Conservation (phyloP, 2,888 invertebrate genomes). For the Cheilosia soror region DNA sequence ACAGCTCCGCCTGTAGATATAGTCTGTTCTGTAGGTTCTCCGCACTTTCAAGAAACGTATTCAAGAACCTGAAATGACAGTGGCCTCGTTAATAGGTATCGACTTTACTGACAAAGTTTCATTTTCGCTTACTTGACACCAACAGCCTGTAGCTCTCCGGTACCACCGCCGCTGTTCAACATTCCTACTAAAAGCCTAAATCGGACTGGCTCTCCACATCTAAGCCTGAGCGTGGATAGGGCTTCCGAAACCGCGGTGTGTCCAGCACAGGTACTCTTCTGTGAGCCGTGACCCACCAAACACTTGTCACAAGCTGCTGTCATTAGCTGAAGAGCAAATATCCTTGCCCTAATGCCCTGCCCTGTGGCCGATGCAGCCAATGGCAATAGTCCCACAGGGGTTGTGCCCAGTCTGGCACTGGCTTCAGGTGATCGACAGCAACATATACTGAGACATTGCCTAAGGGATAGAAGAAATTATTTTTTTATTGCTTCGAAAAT, state of each 20-base stretch:
- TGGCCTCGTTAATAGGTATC: background rate
- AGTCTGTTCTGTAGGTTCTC: slow-evolving; percentile 90
- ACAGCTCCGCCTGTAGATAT: slow-evolving; percentile 93
- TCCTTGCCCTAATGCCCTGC: slow-evolving; percentile 92
- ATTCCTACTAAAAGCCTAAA: slow-evolving; percentile 96
- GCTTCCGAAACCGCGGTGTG: slow-evolving; percentile 95
- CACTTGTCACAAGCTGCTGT: slow-evolving; percentile 91
- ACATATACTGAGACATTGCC: slow-evolving; percentile 93
- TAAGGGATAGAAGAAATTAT: slow-evolving; percentile 76
- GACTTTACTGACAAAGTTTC: background rate
- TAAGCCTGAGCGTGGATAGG: slow-evolving; percentile 92
- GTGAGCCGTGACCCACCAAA: slow-evolving; percentile 81
- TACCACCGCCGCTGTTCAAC: slow-evolving; percentile 90
- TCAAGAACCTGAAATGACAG: slow-evolving; percentile 87
- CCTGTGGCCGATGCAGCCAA: slow-evolving; percentile 94
- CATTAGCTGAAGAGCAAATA: slow-evolving; percentile 93
- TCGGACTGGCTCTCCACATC: slow-evolving; percentile 96
- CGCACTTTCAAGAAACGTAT: slow-evolving; percentile 91
- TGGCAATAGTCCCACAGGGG: slow-evolving; percentile 92
- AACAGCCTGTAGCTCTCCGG: slow-evolving; percentile 90
- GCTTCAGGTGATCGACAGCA: slow-evolving; percentile 92
- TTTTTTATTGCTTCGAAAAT: background rate
- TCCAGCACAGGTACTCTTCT: slow-evolving; percentile 86
- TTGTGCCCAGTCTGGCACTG: slow-evolving; percentile 89
- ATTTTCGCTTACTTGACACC: slow-evolving; percentile 86